Conservation (phyloP, 2,797 vertebrate genomes). For the Cossypha niveicapilla region DNA sequence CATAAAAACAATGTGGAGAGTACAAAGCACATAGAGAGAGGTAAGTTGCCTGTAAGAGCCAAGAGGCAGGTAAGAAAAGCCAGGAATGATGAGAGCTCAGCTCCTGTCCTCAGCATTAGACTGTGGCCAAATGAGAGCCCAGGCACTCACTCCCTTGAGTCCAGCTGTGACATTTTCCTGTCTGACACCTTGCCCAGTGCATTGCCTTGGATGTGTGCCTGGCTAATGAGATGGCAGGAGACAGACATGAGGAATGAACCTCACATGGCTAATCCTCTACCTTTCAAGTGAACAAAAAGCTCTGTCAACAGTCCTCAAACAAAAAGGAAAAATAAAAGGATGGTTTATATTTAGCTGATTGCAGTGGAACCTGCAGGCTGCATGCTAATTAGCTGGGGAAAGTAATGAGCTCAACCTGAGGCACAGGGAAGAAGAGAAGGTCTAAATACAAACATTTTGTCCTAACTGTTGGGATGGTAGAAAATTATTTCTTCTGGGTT, state of each 20-base stretch:
- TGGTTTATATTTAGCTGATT: slow-evolving; percentile 64
- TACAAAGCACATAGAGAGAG: background rate
- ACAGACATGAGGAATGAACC: slow-evolving; percentile 29
- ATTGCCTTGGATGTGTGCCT: background rate
- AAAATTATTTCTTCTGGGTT: background rate
- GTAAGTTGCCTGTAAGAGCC: background rate
- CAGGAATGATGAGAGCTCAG: background rate
- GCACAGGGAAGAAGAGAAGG: background rate
- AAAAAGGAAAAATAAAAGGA: slow-evolving; percentile 44
- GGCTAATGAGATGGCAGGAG: slow-evolving; percentile 11
- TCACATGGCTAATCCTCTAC: slow-evolving; percentile 53
- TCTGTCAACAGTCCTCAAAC: slow-evolving; percentile 51
- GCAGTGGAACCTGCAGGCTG: slow-evolving; percentile 12
- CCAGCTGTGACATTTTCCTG: background rate
- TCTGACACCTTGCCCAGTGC: background rate
- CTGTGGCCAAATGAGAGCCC: background rate
- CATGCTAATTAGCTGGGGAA: slow-evolving; percentile 50
- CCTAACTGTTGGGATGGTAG: slow-evolving; percentile 2
- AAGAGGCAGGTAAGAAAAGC: background rate
- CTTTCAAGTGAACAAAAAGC: slow-evolving; percentile 62
- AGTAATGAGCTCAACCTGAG: slow-evolving; percentile 9
- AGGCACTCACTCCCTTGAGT: background rate
- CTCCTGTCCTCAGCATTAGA: background rate
- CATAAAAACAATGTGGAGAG: background rate
- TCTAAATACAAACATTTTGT: slow-evolving; percentile 12